Evolutionary conservation across 2,113 vertebrate genomes (phyloP).

Genomic region (Ia io): DNA sequence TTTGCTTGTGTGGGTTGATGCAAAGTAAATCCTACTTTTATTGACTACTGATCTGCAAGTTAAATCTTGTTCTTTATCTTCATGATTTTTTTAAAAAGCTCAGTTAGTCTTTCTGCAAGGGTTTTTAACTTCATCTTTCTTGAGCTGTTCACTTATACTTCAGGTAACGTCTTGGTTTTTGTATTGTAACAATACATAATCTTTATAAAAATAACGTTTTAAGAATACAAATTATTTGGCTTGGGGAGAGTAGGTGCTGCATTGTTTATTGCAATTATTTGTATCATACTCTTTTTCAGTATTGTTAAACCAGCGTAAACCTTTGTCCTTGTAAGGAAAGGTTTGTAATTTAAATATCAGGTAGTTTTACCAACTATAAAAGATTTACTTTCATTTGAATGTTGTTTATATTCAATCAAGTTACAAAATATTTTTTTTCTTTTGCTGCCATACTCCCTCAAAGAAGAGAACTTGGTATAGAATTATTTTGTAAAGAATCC

Average conservation of each 20-base stretch:
- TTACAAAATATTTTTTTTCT: conserved; percentile 21
- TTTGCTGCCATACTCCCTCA: conserved; percentile 17
- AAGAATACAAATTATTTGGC: conserved; percentile 52
- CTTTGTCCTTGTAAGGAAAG: conserved; percentile 34
- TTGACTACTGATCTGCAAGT: conserved; percentile 51
- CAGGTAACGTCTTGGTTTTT: conserved; percentile 56
- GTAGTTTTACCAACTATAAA: conserved; percentile 30
- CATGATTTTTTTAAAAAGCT: conserved; percentile 30
- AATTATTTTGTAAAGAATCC: conserved; percentile 59
- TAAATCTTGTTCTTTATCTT: conserved; percentile 39
- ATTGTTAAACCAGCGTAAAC: conserved; percentile 46
- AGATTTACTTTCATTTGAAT: conserved; percentile 52
- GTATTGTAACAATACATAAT: conserved; percentile 63
- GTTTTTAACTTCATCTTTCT: conserved; percentile 63
- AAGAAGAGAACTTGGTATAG: conserved; percentile 36
- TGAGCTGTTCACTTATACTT: conserved; percentile 49
- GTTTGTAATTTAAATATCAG: conserved; percentile 55
- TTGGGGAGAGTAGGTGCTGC: background rate
- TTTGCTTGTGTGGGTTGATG: conserved; percentile 54
- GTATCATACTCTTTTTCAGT: conserved; percentile 23
- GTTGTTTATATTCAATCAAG: conserved; percentile 49
- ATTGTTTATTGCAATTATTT: conserved; percentile 50
- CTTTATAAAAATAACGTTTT: conserved; percentile 73
- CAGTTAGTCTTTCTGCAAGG: conserved; percentile 23
- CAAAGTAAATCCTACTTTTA: conserved; percentile 50